A percentile compares a stretch with the other conserved stretches of the same genome.
Conservation (phyloP, 2,113 vertebrate genomes). For the Atherinomorus stipes region DNA sequence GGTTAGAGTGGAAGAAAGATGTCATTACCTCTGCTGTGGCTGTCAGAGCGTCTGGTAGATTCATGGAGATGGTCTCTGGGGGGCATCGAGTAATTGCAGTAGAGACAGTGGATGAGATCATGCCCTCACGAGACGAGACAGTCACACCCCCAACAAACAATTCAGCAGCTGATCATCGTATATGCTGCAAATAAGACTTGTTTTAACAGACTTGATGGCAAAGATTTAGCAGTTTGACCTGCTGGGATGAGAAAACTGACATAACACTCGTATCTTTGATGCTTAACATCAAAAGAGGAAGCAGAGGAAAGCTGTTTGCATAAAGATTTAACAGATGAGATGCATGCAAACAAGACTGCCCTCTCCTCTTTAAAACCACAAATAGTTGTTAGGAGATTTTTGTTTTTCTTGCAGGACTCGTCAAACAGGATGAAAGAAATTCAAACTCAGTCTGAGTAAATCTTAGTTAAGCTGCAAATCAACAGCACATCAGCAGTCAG, state of each 20-base stretch:
- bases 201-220: no score
- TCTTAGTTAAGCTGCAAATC: no score
- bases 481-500: no score
- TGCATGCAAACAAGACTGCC: not conserved
- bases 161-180: not conserved
- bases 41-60: slow-evolving; percentile 8
- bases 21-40: not conserved
- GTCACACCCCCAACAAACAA: slow-evolving; percentile 5
- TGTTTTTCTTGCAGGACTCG: no score
- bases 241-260: not conserved
- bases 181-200: no score
- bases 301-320: no score
- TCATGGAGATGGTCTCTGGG: slow-evolving; percentile 18
- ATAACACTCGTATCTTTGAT: no score
- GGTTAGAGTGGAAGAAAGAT: no score
- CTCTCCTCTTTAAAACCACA: not conserved
- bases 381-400: no score
- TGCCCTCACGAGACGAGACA: slow-evolving; percentile 9
- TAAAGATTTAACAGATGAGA: no score
- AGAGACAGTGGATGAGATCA: slow-evolving; percentile 48
- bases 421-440: no score
- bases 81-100: slow-evolving; percentile 39
- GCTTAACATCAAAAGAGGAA: not conserved
- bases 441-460: no score
- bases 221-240: not conserved